These are phyloP conservation scores for Perodicticus potto DNA, from an alignment of 2,797 vertebrate species.

Conservation along the genomic window DNA sequence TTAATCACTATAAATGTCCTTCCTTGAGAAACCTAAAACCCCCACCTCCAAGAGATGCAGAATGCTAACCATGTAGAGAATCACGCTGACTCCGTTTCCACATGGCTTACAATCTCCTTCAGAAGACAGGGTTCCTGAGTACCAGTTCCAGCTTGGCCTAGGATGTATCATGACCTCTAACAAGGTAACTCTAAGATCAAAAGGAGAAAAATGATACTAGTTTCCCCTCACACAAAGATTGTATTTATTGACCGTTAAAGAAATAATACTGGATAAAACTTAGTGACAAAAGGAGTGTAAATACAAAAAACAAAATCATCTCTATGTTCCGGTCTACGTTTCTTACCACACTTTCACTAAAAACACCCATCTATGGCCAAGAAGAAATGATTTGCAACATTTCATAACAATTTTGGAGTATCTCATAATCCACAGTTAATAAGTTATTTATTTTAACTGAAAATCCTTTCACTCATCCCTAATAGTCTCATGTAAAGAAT, in stretches of 20 bases:
- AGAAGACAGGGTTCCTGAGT: slow-evolving; percentile 26
- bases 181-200: slow-evolving; percentile 63
- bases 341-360: not conserved
- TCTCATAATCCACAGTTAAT: not conserved
- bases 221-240: slow-evolving; percentile 25
- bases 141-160: not conserved
- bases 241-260: slow-evolving; percentile 59
- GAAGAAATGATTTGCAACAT: not conserved
- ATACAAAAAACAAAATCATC: not conserved
- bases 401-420: not conserved
- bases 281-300: slow-evolving; percentile 59
- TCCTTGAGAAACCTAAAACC: slow-evolving; percentile 80
- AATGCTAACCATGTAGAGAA: slow-evolving; percentile 56
- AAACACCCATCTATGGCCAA: not conserved
- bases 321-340: not conserved
- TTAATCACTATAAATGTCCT: slow-evolving; percentile 78
- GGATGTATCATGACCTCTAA: slow-evolving; percentile 62
- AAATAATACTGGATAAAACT: slow-evolving; percentile 55
- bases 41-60: slow-evolving; percentile 44
- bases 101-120: not conserved
- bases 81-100: slow-evolving; percentile 5
- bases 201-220: slow-evolving; percentile 60
- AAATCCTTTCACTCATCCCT: slow-evolving; percentile 15
- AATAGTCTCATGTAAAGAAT: slow-evolving; percentile 18
- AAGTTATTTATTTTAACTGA: slow-evolving; percentile 42